phyloP scores from a whole-genome alignment of 2,113 vertebrate species.

The Pluvialis apricaria region DNA sequence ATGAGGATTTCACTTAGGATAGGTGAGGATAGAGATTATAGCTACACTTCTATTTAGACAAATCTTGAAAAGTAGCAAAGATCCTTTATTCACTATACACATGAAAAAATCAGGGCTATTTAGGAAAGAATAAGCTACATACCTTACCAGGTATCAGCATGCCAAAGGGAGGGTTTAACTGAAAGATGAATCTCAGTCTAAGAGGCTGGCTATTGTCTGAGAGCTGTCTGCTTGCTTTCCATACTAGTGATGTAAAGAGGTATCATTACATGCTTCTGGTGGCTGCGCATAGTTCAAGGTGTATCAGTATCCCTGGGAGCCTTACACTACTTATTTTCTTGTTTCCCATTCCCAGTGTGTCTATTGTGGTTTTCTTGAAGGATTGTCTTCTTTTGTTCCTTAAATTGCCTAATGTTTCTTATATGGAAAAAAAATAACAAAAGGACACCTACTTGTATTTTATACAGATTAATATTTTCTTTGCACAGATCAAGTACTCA shows the following conservation, averaged over 20 bases:
- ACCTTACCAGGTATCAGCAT: background rate
- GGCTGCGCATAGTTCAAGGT: background rate
- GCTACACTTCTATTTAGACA: background rate
- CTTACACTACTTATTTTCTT: constrained; percentile 31
- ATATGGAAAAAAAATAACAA: background rate
- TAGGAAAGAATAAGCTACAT: background rate
- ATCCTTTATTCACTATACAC: background rate
- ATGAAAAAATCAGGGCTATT: background rate
- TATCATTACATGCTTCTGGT: background rate
- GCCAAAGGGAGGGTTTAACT: background rate
- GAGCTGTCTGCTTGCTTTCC: background rate
- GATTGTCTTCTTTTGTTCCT: background rate
- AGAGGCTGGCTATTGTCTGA: background rate
- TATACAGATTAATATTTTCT: background rate
- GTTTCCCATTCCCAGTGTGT: constrained; percentile 1
- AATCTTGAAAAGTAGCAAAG: background rate
- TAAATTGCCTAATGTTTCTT: background rate
- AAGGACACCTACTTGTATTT: background rate
- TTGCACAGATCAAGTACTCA: background rate
- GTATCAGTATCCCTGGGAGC: background rate
- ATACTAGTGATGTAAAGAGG: background rate
- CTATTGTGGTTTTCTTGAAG: background rate
- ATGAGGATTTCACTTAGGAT: background rate
- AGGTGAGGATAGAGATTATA: background rate
- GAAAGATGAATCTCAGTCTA: background rate